phyloP scores from a whole-genome alignment of 2,888 invertebrate species.

The Drosophila mercatorum region DNA sequence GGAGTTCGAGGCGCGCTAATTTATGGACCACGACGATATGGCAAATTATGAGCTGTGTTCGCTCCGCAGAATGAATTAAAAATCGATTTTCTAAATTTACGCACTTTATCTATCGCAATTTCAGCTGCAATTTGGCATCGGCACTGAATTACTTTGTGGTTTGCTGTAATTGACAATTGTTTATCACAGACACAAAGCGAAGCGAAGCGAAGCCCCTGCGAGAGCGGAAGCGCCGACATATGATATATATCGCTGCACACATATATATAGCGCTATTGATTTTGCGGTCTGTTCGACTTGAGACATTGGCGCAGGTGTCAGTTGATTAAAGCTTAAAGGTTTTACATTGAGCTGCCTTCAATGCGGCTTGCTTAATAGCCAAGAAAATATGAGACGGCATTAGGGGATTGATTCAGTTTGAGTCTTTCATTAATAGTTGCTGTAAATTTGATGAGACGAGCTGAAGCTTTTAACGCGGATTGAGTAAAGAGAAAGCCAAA shows the following conservation, averaged over 20 bases:
- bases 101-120: constrained; percentile 15
- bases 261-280: constrained; percentile 19
- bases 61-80: constrained; percentile 24
- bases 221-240: constrained; percentile 54
- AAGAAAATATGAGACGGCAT: not conserved
- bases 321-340: constrained; percentile 9
- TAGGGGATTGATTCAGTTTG: not conserved
- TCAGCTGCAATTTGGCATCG: constrained; percentile 2
- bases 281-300: constrained; percentile 54
- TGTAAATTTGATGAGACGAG: not conserved
- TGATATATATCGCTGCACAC: constrained; percentile 28
- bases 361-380: not conserved
- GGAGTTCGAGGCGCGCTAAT: constrained; percentile 40
- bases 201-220: constrained; percentile 28
- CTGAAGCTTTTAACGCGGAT: not conserved
- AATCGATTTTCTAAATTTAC: constrained; percentile 28
- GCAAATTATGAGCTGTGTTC: constrained; percentile 38
- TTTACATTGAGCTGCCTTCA: not conserved
- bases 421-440: not conserved
- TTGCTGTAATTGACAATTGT: constrained; percentile 13
- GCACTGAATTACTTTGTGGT: constrained; percentile 40
- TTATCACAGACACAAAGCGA: constrained; percentile 17
- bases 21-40: constrained; percentile 42
- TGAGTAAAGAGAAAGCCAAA: not conserved
- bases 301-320: constrained; percentile 67